Evolutionary conservation across 2,888 invertebrate genomes (phyloP).

Genomic region (Synergus itoensis): DNA sequence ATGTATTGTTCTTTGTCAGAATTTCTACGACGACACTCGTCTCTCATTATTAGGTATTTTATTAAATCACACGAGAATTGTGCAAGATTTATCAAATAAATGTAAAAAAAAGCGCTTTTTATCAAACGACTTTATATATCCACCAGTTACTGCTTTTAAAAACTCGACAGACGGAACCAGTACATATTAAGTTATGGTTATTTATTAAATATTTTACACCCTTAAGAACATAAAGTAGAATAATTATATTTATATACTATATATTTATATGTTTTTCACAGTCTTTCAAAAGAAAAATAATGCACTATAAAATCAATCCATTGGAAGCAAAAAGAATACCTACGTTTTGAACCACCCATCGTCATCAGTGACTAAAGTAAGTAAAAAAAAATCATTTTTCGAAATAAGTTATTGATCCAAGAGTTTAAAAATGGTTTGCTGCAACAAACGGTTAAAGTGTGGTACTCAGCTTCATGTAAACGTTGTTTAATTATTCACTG

Average conservation of each 20-base stretch:
- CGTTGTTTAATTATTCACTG: not conserved
- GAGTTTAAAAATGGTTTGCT: not conserved
- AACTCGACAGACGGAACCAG: not conserved
- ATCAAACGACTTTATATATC: not conserved
- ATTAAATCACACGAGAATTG: not conserved
- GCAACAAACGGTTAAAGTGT: not conserved
- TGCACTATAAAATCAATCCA: not conserved
- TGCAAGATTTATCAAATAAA: not conserved
- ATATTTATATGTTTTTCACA: slow-evolving; percentile 14
- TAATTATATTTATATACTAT: slow-evolving; percentile 33
- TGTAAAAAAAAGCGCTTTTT: not conserved
- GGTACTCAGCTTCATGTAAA: slow-evolving; percentile 1
- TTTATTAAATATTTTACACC: slow-evolving; percentile 29
- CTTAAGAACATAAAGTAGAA: slow-evolving; percentile 11
- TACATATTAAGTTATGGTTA: not conserved
- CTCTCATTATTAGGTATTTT: not conserved
- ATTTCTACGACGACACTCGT: not conserved
- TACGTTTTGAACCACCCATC: not conserved
- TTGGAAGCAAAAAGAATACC: slow-evolving; percentile 15
- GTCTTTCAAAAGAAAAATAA: slow-evolving; percentile 25
- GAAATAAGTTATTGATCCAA: not conserved
- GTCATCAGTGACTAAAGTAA: slow-evolving; percentile 31
- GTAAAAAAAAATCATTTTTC: slow-evolving; percentile 23
- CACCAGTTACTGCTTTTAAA: not conserved
- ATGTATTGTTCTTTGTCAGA: not conserved